Evolutionary conservation across 2,113 vertebrate genomes (phyloP).

Genomic region (Aegotheles bennettii): DNA sequence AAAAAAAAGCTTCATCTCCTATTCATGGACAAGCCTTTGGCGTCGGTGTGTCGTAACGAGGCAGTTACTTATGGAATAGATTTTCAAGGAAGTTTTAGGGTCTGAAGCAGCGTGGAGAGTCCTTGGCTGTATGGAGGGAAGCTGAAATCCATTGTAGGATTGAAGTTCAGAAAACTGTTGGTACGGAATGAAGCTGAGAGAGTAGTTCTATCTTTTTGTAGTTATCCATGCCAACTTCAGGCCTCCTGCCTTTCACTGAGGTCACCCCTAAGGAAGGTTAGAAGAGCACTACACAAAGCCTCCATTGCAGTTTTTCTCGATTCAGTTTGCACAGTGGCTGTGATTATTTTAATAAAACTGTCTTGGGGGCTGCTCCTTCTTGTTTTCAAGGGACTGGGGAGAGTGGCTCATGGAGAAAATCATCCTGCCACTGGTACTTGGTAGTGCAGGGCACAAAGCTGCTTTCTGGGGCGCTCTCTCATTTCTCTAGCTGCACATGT

Average conservation of each 20-base stretch:
- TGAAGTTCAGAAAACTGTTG: background rate
- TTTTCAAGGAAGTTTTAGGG: background rate
- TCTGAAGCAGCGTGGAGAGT: background rate
- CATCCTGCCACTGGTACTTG: background rate
- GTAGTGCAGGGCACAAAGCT: background rate
- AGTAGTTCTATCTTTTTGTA: background rate
- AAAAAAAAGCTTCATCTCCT: background rate
- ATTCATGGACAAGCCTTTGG: background rate
- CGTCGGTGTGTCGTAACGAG: background rate
- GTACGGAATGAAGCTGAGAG: background rate
- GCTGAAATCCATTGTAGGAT: background rate
- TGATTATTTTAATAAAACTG: background rate
- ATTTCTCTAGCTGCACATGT: fast-evolving
- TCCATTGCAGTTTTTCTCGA: background rate
- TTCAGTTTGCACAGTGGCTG: background rate
- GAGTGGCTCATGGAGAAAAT: background rate
- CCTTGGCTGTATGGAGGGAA: background rate
- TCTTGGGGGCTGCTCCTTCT: background rate
- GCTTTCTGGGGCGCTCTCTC: background rate
- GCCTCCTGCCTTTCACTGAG: background rate
- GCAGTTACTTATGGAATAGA: background rate
- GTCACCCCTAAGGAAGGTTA: background rate
- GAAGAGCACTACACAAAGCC: background rate
- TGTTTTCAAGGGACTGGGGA: background rate
- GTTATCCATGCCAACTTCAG: background rate